Percentiles rank a stretch among this genome's conserved stretches.
phyloP scores from a whole-genome alignment of 2,113 vertebrate genomes.

The Mugil cephalus region DNA sequence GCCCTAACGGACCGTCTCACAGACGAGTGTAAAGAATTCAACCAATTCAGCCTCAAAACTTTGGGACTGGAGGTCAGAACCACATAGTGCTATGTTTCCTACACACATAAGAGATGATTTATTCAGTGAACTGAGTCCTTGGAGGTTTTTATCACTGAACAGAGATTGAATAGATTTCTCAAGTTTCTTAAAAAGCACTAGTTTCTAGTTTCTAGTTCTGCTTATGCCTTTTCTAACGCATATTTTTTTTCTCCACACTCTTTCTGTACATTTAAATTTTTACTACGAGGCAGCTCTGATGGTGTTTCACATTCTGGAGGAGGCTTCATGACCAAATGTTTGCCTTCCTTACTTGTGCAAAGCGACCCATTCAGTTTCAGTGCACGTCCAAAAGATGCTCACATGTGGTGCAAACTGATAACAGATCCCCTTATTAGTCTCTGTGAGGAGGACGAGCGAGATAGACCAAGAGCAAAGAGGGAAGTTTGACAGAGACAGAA shows the following conservation, averaged over 20 bases:
- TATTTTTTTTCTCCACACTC: too few species aligned
- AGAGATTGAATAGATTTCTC: background rate
- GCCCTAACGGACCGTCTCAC: background rate
- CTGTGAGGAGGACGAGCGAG: background rate
- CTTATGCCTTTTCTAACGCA: too few species aligned
- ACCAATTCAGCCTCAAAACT: too few species aligned
- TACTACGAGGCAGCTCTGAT: background rate
- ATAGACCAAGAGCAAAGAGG: background rate
- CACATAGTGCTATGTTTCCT: background rate
- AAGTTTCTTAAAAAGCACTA: background rate
- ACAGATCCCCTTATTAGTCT: constrained; percentile 20
- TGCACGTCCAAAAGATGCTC: background rate
- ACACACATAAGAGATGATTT: background rate
- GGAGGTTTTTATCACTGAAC: background rate
- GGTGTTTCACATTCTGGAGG: background rate
- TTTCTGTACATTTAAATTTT: background rate
- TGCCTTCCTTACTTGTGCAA: background rate
- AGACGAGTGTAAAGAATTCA: background rate
- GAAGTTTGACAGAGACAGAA: background rate
- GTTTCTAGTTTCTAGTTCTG: background rate
- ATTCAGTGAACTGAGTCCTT: too few species aligned
- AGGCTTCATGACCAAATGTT: background rate
- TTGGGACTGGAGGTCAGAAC: background rate
- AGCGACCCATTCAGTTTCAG: constrained; percentile 1
- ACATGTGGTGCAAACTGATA: constrained; percentile 20